Conservation (phyloP, 2,113 vertebrate species). For the Hemiscyllium ocellatum region DNA sequence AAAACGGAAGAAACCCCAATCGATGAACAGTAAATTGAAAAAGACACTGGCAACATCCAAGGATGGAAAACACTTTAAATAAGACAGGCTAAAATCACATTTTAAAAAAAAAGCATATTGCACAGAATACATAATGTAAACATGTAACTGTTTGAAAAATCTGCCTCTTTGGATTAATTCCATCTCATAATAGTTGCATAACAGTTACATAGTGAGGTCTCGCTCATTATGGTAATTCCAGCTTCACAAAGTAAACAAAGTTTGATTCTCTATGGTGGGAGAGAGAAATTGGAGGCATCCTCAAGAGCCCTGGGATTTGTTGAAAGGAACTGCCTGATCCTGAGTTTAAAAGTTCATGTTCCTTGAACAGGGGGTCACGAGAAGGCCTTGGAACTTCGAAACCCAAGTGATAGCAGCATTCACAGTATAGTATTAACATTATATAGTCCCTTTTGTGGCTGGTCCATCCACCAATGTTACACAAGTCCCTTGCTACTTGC, state of each 20-base stretch:
- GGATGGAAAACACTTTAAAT: neutral
- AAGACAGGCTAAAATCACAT: slow-evolving; percentile 8
- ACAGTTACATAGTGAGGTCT: neutral
- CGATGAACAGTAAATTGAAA: neutral
- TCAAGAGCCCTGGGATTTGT: neutral
- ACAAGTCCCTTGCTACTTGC: slow-evolving; percentile 23
- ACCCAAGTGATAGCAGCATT: slow-evolving; percentile 6
- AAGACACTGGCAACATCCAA: neutral
- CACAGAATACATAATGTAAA: slow-evolving; percentile 11
- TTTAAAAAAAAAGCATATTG: neutral
- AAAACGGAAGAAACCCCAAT: neutral
- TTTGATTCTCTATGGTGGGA: neutral
- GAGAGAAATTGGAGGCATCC: neutral
- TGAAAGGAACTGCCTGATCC: neutral
- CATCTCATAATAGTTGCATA: neutral
- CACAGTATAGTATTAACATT: neutral
- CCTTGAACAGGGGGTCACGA: neutral
- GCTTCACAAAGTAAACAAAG: neutral
- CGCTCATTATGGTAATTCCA: neutral
- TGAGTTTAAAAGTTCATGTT: neutral
- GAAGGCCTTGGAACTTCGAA: neutral
- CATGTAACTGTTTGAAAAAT: neutral
- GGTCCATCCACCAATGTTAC: neutral
- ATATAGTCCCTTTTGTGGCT: neutral
- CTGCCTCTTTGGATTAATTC: neutral